Base-by-base conservation (phyloP, 1,140 invertebrate genomes). In the Platorchestia sp. region DNA sequence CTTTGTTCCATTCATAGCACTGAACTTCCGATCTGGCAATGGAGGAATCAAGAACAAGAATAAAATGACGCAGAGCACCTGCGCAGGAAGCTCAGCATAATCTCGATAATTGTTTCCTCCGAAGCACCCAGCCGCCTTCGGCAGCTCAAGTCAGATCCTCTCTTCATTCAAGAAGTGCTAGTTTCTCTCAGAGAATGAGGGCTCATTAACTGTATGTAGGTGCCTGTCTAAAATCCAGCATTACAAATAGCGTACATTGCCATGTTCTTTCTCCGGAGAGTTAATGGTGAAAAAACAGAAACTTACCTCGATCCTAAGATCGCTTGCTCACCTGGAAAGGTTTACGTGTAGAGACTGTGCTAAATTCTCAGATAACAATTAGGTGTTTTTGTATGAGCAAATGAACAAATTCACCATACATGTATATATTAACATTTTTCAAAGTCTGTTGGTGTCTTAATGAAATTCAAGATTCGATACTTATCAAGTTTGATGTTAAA, bases 31-130 rank as follows among this genome's bases (percentile, higher is more conserved):
- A 89, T 44, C 41, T 44, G 10, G 87, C 87, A 89, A 89, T 89
- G 87, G 87, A 89, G 43, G 10, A 75, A 10, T 89, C 87, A 89
- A 7, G 87, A 10, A 16, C 14, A 41, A 89, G 87, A 41, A 89
- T 42, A 42, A 89, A 89, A 89, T 89, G 41, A 89, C n/a, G 41
- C n/a, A 44, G 6, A 89, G 87, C 87, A 89, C 41, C 87, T 89
- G 87, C 87, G 14, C 87, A 89, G 87, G 87, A 89, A 89, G 87
- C 87, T 89, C 87, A 89, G 41, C 87, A 89, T 89, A 89, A 89
- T 89, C 87, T 89, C 87, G 87, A 89, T 89, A 89, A 89, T 89
- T 89, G 87, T 36, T 89, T 89, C 87, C 87, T 89, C 41, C 87
- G 36, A 5, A 41, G 87, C 87, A 89, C 41, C 87, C 87, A 86